Evolutionary conservation across 2,888 invertebrate genomes (phyloP).

Genomic region (Cylloceria caligata): DNA sequence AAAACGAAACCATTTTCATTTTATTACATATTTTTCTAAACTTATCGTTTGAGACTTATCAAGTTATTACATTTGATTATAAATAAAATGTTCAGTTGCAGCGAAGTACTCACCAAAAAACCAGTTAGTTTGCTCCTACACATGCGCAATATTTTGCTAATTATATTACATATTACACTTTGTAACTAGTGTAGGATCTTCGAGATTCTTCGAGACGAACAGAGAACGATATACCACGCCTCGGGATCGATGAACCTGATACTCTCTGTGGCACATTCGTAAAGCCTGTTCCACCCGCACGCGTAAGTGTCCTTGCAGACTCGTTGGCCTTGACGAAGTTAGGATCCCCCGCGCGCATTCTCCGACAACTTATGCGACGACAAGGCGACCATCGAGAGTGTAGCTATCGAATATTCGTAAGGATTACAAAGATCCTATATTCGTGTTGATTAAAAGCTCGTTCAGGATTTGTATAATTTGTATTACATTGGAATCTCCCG

Average conservation of each 20-base stretch:
- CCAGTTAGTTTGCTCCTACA: background rate
- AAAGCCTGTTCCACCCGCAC: constrained; percentile 40
- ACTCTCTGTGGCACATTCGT: constrained; percentile 42
- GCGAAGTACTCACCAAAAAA: background rate
- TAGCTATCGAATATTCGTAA: background rate
- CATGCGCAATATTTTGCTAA: background rate
- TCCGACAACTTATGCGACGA: constrained; percentile 18
- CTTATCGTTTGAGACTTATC: background rate
- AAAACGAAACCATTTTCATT: background rate
- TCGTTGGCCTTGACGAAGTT: constrained; percentile 63
- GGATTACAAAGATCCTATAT: background rate
- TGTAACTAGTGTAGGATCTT: constrained; percentile 4
- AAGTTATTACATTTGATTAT: background rate
- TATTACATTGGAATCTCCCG: background rate
- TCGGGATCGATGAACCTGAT: constrained; percentile 41
- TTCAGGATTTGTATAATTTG: background rate
- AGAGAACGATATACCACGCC: constrained; percentile 14
- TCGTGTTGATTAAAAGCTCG: background rate
- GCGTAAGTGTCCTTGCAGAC: constrained; percentile 56
- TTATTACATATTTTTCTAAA: background rate
- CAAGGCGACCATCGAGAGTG: background rate
- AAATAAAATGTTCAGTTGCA: background rate
- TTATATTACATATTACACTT: background rate
- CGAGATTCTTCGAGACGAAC: constrained; percentile 38
- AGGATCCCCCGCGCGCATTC: constrained; percentile 28